These are phyloP conservation scores for Odontomachus brunneus DNA, from an alignment of 1,140 invertebrate species.

Conservation along the genomic window DNA sequence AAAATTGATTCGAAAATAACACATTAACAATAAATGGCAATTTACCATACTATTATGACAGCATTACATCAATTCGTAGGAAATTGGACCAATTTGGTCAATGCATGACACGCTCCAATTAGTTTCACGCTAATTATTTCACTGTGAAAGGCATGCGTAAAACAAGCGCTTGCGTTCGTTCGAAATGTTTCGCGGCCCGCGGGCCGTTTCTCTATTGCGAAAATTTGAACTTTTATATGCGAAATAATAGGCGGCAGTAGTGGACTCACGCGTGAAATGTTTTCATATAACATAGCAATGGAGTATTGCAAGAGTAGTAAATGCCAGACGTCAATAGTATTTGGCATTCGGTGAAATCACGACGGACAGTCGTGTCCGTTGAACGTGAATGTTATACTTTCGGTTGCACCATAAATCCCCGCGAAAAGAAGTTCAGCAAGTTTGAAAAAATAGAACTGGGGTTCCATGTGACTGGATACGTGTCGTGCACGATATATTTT, in stretches of 20 bases:
- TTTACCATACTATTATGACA: not conserved
- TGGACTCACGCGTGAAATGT: not conserved
- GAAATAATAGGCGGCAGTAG: not conserved
- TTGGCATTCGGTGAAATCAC: not conserved
- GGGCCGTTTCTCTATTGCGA: conserved; percentile 4
- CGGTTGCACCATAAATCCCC: not conserved
- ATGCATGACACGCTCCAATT: conserved; percentile 15
- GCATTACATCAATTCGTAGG: not conserved
- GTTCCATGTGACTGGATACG: too few relatives aligned
- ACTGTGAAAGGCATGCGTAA: not conserved
- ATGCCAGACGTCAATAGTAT: not conserved
- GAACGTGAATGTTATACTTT: not conserved
- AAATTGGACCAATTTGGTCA: conserved; percentile 5
- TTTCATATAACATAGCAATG: not conserved
- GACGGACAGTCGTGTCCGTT: not conserved
- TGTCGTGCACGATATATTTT: too few relatives aligned
- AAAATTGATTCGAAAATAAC: not conserved
- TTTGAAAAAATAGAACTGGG: too few relatives aligned
- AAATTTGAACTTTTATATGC: conserved; percentile 5
- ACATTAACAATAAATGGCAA: not conserved
- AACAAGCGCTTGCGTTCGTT: not conserved
- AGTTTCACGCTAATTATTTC: not conserved
- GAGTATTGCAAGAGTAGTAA: conserved; percentile 6
- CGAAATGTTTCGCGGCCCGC: not conserved
- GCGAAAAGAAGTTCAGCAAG: too few relatives aligned